phyloP scores from a whole-genome alignment of 2,797 vertebrate species.

The Alosa sapidissima region DNA sequence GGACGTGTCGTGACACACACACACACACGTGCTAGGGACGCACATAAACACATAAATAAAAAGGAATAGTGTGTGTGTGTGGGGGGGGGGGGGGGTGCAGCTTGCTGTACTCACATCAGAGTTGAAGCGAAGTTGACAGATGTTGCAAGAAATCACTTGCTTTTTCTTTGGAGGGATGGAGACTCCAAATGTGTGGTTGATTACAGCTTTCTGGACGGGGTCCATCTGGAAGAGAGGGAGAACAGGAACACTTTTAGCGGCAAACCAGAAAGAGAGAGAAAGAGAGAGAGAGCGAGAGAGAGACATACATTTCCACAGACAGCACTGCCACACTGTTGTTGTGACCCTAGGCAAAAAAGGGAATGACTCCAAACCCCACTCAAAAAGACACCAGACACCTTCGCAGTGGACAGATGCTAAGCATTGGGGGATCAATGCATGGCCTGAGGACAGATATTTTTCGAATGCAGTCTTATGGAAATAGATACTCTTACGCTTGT shows the following conservation, averaged over 20 bases:
- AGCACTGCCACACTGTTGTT: background rate
- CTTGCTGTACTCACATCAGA: constrained; percentile 86
- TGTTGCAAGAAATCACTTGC: constrained; percentile 92
- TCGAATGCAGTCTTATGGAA: background rate
- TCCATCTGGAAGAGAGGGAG: constrained; percentile 86
- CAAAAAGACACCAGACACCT: constrained; percentile 17
- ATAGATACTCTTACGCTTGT: background rate
- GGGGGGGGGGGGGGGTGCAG: no score
- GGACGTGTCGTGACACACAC: background rate
- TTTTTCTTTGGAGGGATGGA: constrained; percentile 92
- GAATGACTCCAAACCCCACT: background rate
- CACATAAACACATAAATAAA: background rate
- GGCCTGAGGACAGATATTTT: background rate
- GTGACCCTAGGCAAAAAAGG: background rate
- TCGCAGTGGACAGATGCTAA: background rate
- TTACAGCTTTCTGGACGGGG: constrained; percentile 97
- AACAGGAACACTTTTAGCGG: constrained; percentile 35
- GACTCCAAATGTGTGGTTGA: constrained; percentile 98
- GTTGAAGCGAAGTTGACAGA: constrained; percentile 97
- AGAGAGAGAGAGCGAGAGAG: background rate
- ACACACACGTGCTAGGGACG: background rate
- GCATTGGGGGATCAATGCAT: background rate
- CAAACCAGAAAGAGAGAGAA: background rate
- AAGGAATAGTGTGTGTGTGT: background rate
- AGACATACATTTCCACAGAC: background rate